These are phyloP conservation scores for Criorhina ranunculi DNA, from an alignment of 2,888 invertebrate genomes.

Conservation along the genomic window DNA sequence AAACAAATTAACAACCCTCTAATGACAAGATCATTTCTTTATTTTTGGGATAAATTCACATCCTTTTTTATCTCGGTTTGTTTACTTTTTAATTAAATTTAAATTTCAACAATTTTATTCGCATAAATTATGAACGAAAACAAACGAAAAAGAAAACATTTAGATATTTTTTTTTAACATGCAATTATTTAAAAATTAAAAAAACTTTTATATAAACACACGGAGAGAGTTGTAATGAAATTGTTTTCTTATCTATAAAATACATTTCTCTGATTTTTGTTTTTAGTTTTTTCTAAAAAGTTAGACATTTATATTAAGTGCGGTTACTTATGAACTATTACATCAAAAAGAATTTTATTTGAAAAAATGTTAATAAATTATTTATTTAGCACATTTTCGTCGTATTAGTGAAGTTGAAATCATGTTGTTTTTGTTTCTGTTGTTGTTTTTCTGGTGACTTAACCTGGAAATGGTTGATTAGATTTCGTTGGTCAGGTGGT, in stretches of 20 bases:
- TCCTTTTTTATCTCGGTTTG: constrained; percentile 7
- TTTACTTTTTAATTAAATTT: constrained; percentile 15
- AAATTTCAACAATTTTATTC: constrained; percentile 13
- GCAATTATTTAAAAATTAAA: no score
- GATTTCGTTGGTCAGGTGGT: background rate
- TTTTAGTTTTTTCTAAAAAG: constrained; percentile 13
- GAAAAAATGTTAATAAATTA: constrained; percentile 6
- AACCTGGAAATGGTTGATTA: constrained; percentile 29
- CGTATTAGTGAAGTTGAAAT: constrained; percentile 47
- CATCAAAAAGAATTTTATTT: constrained; percentile 50
- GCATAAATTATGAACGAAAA: constrained; percentile 6
- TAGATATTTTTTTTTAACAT: constrained; percentile 1
- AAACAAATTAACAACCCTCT: background rate
- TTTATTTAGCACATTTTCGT: constrained; percentile 66
- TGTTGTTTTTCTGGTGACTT: constrained; percentile 35
- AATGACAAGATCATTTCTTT: constrained; percentile 21
- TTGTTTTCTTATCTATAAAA: constrained; percentile 22
- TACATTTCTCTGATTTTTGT: background rate
- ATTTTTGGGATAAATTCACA: constrained; percentile 4
- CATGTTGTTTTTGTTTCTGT: constrained; percentile 25
- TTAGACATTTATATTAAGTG: constrained; percentile 46
- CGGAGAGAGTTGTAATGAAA: constrained; percentile 13
- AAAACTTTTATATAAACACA: constrained; percentile 44
- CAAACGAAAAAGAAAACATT: background rate
- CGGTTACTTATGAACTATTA: constrained; percentile 33